A percentile compares a stretch with the other conserved stretches of the same genome.
These are phyloP conservation scores for Asarcornis scutulata DNA, from an alignment of 2,113 vertebrate species.

Conservation along the genomic window DNA sequence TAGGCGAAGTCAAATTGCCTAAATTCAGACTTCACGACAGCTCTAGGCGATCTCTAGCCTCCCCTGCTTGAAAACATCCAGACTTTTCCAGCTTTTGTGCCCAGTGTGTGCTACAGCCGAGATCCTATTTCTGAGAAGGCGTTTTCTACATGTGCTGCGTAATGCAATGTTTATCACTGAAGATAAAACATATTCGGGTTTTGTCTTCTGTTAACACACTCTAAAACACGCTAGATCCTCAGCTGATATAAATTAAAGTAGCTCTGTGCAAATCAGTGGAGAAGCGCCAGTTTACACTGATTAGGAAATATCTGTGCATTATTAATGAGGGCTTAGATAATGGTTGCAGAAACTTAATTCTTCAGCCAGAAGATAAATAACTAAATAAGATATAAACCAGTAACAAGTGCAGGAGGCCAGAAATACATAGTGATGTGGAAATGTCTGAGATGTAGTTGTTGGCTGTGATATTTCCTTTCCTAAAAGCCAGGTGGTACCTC, in stretches of 20 bases:
- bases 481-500: conserved; percentile 48
- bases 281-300: conserved; percentile 8
- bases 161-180: not conserved
- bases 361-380: conserved; percentile 25
- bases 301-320: conserved; percentile 26
- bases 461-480: conserved; percentile 32
- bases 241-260: conserved; percentile 7
- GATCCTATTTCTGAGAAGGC: not conserved
- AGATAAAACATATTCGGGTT: not conserved
- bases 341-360: conserved; percentile 1
- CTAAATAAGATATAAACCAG: conserved; percentile 41
- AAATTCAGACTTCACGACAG: not conserved
- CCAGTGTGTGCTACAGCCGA: not conserved
- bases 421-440: conserved; percentile 38
- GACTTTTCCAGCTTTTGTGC: not conserved
- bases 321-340: conserved; percentile 39
- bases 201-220: conserved; percentile 21
- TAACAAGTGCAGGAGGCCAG: conserved; percentile 11
- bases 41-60: not conserved
- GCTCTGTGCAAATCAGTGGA: conserved; percentile 10
- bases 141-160: not conserved
- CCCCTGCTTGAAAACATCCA: not conserved
- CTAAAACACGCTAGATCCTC: conserved; percentile 3
- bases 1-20: not conserved
- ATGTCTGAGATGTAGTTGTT: conserved; percentile 2